Percentiles rank a stretch among this genome's conserved stretches.
phyloP scores from a whole-genome alignment of 2,113 vertebrate genomes.

The Corapipo altera region DNA sequence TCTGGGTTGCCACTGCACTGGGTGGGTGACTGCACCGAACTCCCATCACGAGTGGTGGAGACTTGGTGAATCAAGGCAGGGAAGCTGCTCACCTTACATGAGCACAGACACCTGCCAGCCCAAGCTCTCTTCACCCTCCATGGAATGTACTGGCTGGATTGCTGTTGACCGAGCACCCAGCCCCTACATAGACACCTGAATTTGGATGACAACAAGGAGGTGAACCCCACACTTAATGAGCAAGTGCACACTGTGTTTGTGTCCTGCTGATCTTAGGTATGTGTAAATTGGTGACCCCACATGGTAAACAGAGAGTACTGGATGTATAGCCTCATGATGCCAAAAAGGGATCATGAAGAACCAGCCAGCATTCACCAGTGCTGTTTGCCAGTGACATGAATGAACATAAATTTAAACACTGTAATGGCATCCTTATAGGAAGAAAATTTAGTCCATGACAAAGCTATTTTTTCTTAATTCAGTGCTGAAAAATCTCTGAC shows the following conservation, averaged over 20 bases:
- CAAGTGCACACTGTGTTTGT: not conserved
- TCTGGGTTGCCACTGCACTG: too few species aligned
- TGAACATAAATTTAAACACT: not conserved
- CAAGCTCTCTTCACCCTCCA: not conserved
- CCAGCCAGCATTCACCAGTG: not conserved
- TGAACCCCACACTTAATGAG: not conserved
- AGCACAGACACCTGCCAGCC: not conserved
- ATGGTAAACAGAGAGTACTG: not conserved
- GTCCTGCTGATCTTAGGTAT: not conserved
- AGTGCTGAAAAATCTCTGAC: not conserved
- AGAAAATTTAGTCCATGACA: not conserved
- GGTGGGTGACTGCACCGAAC: not conserved
- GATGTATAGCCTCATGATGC: not conserved
- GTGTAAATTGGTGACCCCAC: not conserved
- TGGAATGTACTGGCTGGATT: not conserved
- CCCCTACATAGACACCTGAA: not conserved
- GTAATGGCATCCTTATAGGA: not conserved
- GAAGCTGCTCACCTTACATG: not conserved
- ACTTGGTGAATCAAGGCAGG: not conserved
- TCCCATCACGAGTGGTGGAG: rapidly evolving
- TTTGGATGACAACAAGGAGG: not conserved
- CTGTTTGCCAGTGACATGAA: not conserved
- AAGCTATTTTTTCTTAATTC: not conserved
- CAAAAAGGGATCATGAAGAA: not conserved
- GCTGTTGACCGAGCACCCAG: not conserved